Conservation (phyloP, 2,113 vertebrate genomes). For the Dolichallabes microphthalmus region DNA sequence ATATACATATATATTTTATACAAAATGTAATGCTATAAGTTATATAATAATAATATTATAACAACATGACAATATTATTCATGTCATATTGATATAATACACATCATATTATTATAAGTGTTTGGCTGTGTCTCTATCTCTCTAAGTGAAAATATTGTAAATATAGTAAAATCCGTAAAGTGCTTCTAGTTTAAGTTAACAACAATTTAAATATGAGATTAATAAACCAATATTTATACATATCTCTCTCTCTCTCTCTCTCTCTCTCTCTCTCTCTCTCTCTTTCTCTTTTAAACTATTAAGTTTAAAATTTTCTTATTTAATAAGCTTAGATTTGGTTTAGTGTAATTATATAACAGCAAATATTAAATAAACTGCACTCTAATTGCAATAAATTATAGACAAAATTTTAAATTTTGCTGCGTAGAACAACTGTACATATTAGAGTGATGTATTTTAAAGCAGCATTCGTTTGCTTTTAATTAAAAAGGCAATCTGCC, state of each 20-base stretch:
- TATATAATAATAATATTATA: no score
- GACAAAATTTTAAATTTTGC: neutral
- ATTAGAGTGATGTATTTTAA: neutral
- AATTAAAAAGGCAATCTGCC: slow-evolving; percentile 52
- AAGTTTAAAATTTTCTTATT: neutral
- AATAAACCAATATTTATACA: neutral
- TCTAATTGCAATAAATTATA: no score
- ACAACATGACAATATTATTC: no score
- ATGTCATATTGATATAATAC: no score
- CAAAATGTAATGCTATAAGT: no score
- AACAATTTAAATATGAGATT: neutral
- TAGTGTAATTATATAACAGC: neutral
- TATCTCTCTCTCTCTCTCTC: no score
- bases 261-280: no score
- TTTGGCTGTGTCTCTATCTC: no score
- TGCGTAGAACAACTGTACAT: neutral
- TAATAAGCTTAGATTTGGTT: neutral
- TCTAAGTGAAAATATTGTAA: neutral
- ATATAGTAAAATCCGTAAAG: neutral
- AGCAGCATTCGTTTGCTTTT: slow-evolving; percentile 37
- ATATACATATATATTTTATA: no score
- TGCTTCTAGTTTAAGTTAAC: neutral
- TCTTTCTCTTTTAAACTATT: neutral
- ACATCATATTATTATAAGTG: no score
- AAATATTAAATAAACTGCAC: neutral